Percentiles rank a stretch among this genome's conserved stretches.
Conservation (phyloP, 2,797 vertebrate genomes). For the Helicolenus hilgendorfi region DNA sequence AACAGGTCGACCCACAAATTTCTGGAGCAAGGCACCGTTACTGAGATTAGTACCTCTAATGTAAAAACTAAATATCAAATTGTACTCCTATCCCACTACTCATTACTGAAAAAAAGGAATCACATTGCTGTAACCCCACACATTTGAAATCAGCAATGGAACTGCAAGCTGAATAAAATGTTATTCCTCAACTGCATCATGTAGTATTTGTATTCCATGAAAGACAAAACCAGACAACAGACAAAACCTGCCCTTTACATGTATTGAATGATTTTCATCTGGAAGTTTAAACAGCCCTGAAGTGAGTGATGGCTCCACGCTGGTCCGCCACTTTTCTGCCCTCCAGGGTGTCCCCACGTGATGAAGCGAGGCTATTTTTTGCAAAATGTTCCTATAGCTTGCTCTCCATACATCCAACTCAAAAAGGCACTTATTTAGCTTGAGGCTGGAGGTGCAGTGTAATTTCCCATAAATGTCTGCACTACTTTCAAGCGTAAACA, state of each 20-base stretch:
- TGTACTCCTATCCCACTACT: not conserved
- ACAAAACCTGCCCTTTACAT: conserved; percentile 2
- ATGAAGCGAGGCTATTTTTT: conserved; percentile 25
- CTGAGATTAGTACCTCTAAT: not conserved
- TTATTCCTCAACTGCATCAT: not conserved
- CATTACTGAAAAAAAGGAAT: not conserved
- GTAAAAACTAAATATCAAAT: not conserved
- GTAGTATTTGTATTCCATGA: not conserved
- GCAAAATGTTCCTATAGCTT: not conserved
- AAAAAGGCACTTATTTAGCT: conserved; percentile 5
- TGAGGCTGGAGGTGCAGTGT: conserved; percentile 9
- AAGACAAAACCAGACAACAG: not conserved
- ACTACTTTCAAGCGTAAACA: conserved; percentile 40
- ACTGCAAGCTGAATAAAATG: not conserved
- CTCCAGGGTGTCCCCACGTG: not conserved
- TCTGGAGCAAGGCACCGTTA: accelerated
- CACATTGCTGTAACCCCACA: not conserved
- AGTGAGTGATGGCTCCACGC: conserved; percentile 8
- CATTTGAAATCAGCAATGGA: not conserved
- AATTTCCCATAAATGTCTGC: conserved; percentile 53
- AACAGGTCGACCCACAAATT: not conserved
- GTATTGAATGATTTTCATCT: conserved; percentile 13
- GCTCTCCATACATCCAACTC: not conserved
- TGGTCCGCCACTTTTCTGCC: conserved; percentile 1
- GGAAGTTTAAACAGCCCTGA: conserved; percentile 16